Conservation (phyloP, 2,113 vertebrate species). For the Ahaetulla prasina region DNA sequence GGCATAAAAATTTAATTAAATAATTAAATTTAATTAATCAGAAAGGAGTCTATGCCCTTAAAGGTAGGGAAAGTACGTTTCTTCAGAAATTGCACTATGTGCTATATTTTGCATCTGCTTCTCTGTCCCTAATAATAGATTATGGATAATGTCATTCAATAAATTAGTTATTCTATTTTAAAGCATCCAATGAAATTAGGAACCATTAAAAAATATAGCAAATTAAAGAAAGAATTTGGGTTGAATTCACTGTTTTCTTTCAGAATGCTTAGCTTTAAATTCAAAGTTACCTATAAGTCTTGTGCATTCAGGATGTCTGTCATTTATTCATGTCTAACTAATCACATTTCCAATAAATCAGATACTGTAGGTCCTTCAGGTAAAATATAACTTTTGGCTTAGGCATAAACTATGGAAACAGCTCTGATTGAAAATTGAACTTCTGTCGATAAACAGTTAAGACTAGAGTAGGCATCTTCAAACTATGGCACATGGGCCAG, state of each 20-base stretch:
- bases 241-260: neutral
- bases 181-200: neutral
- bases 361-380: neutral
- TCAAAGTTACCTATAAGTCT: neutral
- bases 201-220: neutral
- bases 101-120: neutral
- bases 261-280: neutral
- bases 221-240: neutral
- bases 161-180: neutral
- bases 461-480: neutral
- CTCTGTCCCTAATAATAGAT: neutral
- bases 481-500: no score
- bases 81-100: neutral
- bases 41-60: neutral
- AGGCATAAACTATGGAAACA: neutral
- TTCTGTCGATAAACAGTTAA: neutral
- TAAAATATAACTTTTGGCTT: neutral
- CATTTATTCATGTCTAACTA: neutral
- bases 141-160: neutral
- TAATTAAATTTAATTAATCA: neutral
- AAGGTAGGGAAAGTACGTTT: neutral
- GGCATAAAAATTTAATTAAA: neutral
- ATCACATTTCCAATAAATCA: constrained; percentile 1
- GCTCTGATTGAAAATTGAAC: neutral
- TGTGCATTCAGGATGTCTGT: neutral